Evolutionary conservation across 1,140 invertebrate genomes (phyloP), one percentile per base, ranked within the genome.

Genomic region (Ooceraea biroi): DNA sequence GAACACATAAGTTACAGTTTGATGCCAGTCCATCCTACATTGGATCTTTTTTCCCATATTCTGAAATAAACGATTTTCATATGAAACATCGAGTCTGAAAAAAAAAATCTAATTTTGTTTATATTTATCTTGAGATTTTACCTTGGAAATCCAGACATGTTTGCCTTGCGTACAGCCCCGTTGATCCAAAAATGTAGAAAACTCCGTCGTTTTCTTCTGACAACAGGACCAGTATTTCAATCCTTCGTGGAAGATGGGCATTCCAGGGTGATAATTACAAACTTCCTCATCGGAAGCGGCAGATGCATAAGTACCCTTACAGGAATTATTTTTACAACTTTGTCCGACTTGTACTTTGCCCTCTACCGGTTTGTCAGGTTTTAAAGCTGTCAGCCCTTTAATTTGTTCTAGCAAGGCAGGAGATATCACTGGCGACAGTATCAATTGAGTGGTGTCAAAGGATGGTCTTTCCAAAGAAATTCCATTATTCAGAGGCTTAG

Each of bases 161-260:
- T 95, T 95, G 3, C 98, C 98, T 76, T 95, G 95, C 17, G 95
- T 95, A 94, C 99, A 99, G 0, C 97, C 97, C 58, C 96, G 96
- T 95, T 99, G 99, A 61, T 97, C 97, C 41, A 99, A 95, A 92
- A 99, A 99, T 14, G 95, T 95, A 74, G 97, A 96, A 93, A 99
- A 99, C 92, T 99, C 98, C 12, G 98, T 97, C 1, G 99, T 99
- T 90, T 97, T 97, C 90, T 97, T 98, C 86, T 97, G 96, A 91
- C 99, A 99, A 92, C 99, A 99, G 0, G 98, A 97, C 99, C 99
- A 99, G 94, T 97, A 99, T 94, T 99, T 99, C 92, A 99, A 95
- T 0, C 98, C 99, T 95, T 99, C 99, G 92, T 99, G 99, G 93
- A 99, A 99, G 58, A 99, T 96, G 2, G 99, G 98, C 19, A 95